Evolutionary conservation across 2,113 vertebrate genomes (phyloP).

Genomic region (Bostrychus sinensis): DNA sequence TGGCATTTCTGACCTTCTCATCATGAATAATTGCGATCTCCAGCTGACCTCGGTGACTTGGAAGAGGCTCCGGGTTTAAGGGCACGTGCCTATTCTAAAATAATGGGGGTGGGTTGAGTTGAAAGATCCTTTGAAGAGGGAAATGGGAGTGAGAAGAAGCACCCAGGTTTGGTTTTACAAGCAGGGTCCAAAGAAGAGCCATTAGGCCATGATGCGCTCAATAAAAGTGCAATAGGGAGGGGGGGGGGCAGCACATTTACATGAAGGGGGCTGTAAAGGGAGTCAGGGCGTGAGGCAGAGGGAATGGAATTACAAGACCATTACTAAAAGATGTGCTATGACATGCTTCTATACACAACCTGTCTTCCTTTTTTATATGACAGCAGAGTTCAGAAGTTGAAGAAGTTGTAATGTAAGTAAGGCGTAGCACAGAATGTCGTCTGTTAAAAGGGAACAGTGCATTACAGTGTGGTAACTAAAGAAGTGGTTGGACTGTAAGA

Average conservation of each 20-base stretch:
- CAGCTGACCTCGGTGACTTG: constrained; percentile 5
- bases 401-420: no score
- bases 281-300: constrained; percentile 58
- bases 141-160: constrained; percentile 73
- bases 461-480: no score
- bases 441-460: no score
- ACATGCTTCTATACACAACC: no score
- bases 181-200: constrained; percentile 82
- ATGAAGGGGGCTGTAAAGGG: constrained; percentile 50
- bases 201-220: constrained; percentile 82
- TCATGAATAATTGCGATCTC: constrained; percentile 47
- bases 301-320: constrained; percentile 53
- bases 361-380: no score
- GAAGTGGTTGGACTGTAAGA: no score
- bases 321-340: constrained; percentile 24
- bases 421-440: no score
- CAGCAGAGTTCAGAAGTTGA: no score
- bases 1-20: constrained; percentile 15
- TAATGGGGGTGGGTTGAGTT: constrained; percentile 5
- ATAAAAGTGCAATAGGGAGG: constrained; percentile 78
- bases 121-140: constrained; percentile 66
- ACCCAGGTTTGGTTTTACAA: constrained; percentile 74
- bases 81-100: not conserved
- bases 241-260: constrained; percentile 51
- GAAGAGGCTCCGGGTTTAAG: constrained; percentile 13